Conservation (phyloP, 2,888 invertebrate species). For the Neuroscelio doddi region DNA sequence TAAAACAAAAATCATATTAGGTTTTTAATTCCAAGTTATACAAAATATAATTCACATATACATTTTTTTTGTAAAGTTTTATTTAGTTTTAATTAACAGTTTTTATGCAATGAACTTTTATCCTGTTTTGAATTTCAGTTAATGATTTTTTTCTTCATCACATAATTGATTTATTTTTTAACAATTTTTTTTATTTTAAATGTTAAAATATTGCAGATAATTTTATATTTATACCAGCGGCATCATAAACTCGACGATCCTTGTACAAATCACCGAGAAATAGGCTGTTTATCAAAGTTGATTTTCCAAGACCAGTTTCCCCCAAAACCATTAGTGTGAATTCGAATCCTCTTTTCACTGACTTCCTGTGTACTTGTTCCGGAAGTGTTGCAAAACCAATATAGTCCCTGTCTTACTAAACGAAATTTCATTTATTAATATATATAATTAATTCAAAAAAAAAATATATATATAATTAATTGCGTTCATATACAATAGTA, state of each 20-base stretch:
- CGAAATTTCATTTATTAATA: conserved; percentile 10
- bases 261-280: conserved; percentile 95
- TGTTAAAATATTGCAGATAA: not conserved
- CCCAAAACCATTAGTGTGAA: conserved; percentile 98
- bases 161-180: too few species aligned
- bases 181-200: not conserved
- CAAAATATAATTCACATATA: too few species aligned
- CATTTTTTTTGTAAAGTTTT: too few species aligned
- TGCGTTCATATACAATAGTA: too few species aligned
- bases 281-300: conserved; percentile 94
- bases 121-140: too few species aligned
- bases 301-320: conserved; percentile 95
- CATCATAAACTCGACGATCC: conserved; percentile 83
- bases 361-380: conserved; percentile 96
- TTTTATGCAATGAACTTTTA: too few species aligned
- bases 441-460: too few species aligned
- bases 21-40: too few species aligned
- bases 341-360: conserved; percentile 96
- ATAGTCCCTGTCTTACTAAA: conserved; percentile 73
- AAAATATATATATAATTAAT: too few species aligned
- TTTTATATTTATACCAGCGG: conserved; percentile 75
- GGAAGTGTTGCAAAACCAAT: conserved; percentile 97
- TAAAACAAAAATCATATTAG: conserved; percentile 4
- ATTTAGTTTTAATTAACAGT: too few species aligned
- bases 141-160: too few species aligned